phyloP scores from a whole-genome alignment of 2,113 vertebrate genomes.

The Thalassarche chlororhynchos region DNA sequence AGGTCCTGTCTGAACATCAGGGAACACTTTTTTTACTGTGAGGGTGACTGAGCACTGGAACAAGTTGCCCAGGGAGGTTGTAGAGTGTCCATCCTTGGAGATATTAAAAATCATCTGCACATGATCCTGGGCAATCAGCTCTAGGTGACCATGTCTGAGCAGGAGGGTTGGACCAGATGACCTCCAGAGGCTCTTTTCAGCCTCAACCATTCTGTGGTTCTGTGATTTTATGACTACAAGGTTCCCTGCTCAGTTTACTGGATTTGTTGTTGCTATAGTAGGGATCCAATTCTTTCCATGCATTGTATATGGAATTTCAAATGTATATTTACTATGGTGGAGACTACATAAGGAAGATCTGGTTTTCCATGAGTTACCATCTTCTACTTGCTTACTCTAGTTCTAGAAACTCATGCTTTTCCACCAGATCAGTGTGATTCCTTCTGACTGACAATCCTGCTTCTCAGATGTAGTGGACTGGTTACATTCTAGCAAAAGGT shows the following conservation, averaged over 20 bases:
- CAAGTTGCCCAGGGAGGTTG: background rate
- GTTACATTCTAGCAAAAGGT: background rate
- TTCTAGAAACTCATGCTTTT: background rate
- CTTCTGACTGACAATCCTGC: background rate
- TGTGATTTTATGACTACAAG: background rate
- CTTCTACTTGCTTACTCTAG: background rate
- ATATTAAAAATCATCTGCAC: background rate
- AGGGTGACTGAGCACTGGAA: background rate
- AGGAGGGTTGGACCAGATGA: background rate
- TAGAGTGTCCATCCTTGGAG: background rate
- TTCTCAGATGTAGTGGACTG: background rate
- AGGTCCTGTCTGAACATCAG: background rate
- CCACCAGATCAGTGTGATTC: background rate
- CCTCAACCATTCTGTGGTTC: background rate
- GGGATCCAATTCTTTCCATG: background rate
- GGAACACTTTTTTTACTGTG: background rate
- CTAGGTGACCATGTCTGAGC: accelerated
- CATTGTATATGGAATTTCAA: background rate
- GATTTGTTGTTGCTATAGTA: background rate
- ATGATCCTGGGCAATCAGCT: background rate
- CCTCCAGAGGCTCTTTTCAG: background rate
- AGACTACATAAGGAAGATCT: background rate
- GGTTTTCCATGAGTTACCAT: background rate
- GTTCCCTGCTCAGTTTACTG: background rate
- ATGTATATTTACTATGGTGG: background rate